Conservation (phyloP, 1,140 invertebrate genomes). For the Drosophila repletoides region DNA sequence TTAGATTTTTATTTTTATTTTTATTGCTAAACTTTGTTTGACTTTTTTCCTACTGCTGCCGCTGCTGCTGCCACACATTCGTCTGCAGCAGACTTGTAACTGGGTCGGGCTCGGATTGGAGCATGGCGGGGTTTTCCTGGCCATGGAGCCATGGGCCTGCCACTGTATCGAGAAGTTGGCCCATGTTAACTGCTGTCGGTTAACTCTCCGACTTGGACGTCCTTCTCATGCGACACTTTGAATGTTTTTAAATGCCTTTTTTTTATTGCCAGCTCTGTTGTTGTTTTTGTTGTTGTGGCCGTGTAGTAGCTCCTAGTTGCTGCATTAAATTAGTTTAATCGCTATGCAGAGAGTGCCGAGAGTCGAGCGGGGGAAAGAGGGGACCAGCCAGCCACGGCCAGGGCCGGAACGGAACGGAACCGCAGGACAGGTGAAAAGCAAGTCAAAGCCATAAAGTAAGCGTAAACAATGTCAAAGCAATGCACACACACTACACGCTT, state of each 20-base stretch:
- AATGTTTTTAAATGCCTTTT: constrained; percentile 79
- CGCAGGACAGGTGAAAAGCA: constrained; percentile 19
- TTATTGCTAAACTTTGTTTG: constrained; percentile 79
- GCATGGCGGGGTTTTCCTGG: background rate
- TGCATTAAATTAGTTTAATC: constrained; percentile 81
- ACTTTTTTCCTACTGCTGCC: constrained; percentile 31
- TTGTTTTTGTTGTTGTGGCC: constrained; percentile 28
- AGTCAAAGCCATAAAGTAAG: constrained; percentile 72
- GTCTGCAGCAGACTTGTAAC: constrained; percentile 13
- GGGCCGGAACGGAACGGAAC: background rate
- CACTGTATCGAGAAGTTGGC: constrained; percentile 51
- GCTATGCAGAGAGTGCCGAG: constrained; percentile 58
- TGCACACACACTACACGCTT: constrained; percentile 57
- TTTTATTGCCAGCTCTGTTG: constrained; percentile 53
- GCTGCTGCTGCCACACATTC: constrained; percentile 48
- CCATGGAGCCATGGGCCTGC: background rate
- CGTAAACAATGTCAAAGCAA: constrained; percentile 79
- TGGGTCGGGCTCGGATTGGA: background rate
- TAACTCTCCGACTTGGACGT: constrained; percentile 28
- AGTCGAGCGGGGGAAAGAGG: constrained; percentile 2
- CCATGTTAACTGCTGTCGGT: constrained; percentile 52
- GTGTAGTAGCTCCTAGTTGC: constrained; percentile 33
- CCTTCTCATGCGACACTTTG: constrained; percentile 75
- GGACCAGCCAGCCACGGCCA: too few species aligned
- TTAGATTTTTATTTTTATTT: constrained; percentile 67